Conservation (phyloP, 1,140 invertebrate genomes). For the Bombus ignitus region DNA sequence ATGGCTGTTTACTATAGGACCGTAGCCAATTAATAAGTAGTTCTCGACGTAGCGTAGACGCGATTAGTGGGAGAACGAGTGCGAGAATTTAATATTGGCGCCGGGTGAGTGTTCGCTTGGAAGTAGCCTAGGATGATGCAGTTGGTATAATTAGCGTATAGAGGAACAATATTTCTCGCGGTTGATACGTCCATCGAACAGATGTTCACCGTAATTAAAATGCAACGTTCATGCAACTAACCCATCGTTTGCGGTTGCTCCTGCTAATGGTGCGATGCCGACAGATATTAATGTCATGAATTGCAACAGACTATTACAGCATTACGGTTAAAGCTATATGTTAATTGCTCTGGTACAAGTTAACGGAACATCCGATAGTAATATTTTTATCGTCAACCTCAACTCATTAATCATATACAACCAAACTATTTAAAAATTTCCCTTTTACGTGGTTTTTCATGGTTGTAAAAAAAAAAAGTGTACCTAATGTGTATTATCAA, state of each 20-base stretch:
- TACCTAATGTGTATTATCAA: background rate
- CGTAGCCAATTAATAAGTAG: constrained; percentile 52
- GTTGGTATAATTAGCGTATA: constrained; percentile 64
- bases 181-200: constrained; percentile 66
- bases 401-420: constrained; percentile 29
- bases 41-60: constrained; percentile 24
- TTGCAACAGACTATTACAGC: constrained; percentile 64
- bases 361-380: constrained; percentile 60
- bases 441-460: too few relatives aligned
- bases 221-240: constrained; percentile 63
- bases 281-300: constrained; percentile 69
- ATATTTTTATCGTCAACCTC: constrained; percentile 49
- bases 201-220: constrained; percentile 69
- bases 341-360: constrained; percentile 59
- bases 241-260: constrained; percentile 61
- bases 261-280: constrained; percentile 65
- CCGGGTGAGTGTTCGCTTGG: constrained; percentile 23
- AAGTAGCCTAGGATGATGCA: constrained; percentile 52
- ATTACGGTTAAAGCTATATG: constrained; percentile 57
- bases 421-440: background rate
- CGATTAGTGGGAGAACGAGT: constrained; percentile 33
- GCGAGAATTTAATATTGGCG: constrained; percentile 59
- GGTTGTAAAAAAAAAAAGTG: background rate
- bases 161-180: constrained; percentile 63
- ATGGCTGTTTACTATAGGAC: constrained; percentile 17